Base-by-base conservation (phyloP, 2,888 invertebrate genomes). In the Thymelicus lineola region DNA sequence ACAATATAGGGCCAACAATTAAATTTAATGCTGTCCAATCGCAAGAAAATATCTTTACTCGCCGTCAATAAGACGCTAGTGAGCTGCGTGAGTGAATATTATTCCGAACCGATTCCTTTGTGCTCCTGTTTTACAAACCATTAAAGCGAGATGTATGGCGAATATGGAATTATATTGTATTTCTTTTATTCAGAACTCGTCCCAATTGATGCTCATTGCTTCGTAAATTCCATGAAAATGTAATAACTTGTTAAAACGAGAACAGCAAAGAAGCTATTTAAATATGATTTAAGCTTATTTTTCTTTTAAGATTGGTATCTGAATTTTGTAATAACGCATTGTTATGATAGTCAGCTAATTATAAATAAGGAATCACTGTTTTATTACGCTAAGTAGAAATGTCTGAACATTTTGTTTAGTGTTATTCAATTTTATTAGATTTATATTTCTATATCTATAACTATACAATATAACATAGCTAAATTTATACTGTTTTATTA, bases 111-210 rank as follows among this genome's bases (percentile, higher is more conserved):
- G 46, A 68, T 62, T 68, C 62, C 35, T 55, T 61, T 68, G 55
- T 57, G 67, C 61, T 61, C 42, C 62, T 61, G 67, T 67, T 53
- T 68, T 57, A 62, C 68, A 68, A 62, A 55, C 68, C 61, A 68
- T 68, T 68, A 68, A 68, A 68, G 50, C 60, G 60, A 66, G 59
- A 66, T 68, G 60, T 66, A 60, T 53, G 50, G 55, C 9, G 50
- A 60, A 50, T 55, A 53, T 67, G 53, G 61, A 46, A 35, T 61
- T 61, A 46, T 50, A 48, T 17, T 50, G 53, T 28, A 42, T 38
- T 66, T 7, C 38, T 50, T 46, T 53, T 60, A 67, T 67, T 53
- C 45, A 55, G 17, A 9, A 28, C 53, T 60, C 60, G n/a, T 50
- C 15, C 38, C 59, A 17, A 59, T 59, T 59, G 58, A 66, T 66